phyloP scores from a whole-genome alignment of 2,113 vertebrate genomes.

The Thamnophis sirtalis region DNA sequence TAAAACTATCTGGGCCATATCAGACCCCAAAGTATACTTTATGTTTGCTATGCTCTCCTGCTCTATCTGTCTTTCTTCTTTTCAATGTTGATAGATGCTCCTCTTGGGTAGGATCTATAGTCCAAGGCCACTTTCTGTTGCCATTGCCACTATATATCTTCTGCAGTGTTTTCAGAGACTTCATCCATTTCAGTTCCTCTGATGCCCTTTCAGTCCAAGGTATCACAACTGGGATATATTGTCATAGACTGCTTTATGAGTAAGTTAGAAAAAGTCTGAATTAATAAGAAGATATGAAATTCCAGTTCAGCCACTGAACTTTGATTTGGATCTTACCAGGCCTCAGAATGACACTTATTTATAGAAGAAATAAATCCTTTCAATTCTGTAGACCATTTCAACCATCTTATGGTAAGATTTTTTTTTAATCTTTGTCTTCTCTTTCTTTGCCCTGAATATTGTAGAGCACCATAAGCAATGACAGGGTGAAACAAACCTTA shows the following conservation, averaged over 20 bases:
- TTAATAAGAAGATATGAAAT: background rate
- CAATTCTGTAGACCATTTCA: background rate
- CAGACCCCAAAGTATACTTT: background rate
- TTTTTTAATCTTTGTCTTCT: background rate
- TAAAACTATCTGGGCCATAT: background rate
- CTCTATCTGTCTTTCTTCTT: background rate
- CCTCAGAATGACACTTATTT: background rate
- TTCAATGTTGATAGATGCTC: slow-evolving; percentile 2
- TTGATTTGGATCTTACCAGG: background rate
- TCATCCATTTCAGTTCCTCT: background rate
- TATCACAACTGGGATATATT: background rate
- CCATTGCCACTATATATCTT: background rate
- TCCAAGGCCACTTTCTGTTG: background rate
- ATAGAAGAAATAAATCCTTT: background rate
- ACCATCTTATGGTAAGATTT: background rate
- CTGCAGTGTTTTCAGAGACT: background rate
- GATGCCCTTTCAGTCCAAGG: background rate
- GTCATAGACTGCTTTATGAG: background rate
- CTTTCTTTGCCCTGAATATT: background rate
- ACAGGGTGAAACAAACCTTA: background rate
- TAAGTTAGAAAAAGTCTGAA: background rate
- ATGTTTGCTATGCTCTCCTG: background rate
- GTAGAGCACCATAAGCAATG: background rate
- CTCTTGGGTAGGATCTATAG: slow-evolving; percentile 1
- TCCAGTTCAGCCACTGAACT: background rate